Percentiles rank a stretch among this genome's conserved stretches.
phyloP scores from a whole-genome alignment of 1,140 invertebrate species.

The Solenopsis fugax region DNA sequence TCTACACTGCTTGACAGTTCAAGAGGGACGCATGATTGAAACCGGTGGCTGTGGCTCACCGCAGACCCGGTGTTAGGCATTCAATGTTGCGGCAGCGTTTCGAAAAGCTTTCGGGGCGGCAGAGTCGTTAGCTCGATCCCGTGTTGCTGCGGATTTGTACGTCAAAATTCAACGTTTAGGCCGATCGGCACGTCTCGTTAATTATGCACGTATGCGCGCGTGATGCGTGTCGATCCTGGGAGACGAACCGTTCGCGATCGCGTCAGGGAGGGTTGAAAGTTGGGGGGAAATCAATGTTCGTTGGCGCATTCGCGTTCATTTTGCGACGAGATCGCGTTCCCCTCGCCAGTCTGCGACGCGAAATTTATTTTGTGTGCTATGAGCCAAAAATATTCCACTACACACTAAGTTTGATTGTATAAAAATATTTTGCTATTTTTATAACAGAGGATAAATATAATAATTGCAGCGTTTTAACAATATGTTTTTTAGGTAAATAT shows the following conservation, averaged over 20 bases:
- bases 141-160: constrained; percentile 76
- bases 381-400: constrained; percentile 7
- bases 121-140: constrained; percentile 73
- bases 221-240: constrained; percentile 66
- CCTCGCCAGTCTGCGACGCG: neutral
- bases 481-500: neutral
- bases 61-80: constrained; percentile 73
- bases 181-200: constrained; percentile 73
- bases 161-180: constrained; percentile 77
- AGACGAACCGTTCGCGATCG: constrained; percentile 56
- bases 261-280: constrained; percentile 31
- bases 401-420: neutral
- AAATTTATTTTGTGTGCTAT: constrained; percentile 11
- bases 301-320: constrained; percentile 66
- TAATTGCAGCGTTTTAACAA: neutral
- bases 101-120: constrained; percentile 71
- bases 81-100: constrained; percentile 77
- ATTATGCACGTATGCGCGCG: constrained; percentile 78
- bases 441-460: neutral
- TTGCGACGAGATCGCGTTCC: constrained; percentile 68
- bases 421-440: neutral
- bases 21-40: constrained; percentile 57
- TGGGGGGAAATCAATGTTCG: constrained; percentile 68
- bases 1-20: neutral
- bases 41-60: constrained; percentile 70